phyloP scores from a whole-genome alignment of 2,888 invertebrate genomes.

The Brachylomia viminalis region DNA sequence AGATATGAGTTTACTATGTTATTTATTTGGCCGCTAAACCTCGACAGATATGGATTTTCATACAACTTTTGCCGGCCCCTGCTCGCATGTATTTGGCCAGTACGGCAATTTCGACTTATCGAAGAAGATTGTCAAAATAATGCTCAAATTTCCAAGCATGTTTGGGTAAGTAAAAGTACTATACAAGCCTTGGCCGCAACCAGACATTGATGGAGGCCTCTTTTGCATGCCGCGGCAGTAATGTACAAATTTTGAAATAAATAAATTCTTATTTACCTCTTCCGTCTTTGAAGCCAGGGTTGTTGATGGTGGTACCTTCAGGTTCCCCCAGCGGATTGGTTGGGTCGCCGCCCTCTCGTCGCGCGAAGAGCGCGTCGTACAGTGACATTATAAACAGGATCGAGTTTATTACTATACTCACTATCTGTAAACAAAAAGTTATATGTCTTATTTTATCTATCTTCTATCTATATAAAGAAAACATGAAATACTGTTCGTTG shows the following conservation, averaged over 20 bases:
- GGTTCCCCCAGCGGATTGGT: conserved; percentile 91
- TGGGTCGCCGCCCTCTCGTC: conserved; percentile 95
- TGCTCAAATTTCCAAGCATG: too few species aligned
- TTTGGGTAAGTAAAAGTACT: too few species aligned
- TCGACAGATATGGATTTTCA: too few species aligned
- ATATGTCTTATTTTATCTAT: neutral
- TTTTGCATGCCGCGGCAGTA: too few species aligned
- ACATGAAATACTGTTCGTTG: neutral
- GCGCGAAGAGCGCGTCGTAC: conserved; percentile 95
- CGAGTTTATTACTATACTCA: conserved; percentile 94
- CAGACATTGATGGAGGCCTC: too few species aligned
- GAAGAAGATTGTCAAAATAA: too few species aligned
- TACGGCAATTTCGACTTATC: too few species aligned
- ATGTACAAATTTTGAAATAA: neutral
- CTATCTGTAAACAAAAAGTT: conserved; percentile 91
- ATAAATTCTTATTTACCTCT: conserved; percentile 81
- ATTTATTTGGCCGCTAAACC: too few species aligned
- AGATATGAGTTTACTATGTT: too few species aligned
- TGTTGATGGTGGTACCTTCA: conserved; percentile 94
- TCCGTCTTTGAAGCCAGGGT: conserved; percentile 96
- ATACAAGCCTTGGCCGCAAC: too few species aligned
- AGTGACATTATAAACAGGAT: conserved; percentile 94
- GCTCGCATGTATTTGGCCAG: too few species aligned
- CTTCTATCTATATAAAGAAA: neutral
- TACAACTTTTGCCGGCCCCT: too few species aligned